A percentile compares a stretch with the other conserved stretches of the same genome.
These are phyloP conservation scores for Corythoichthys intestinalis DNA, from an alignment of 2,113 vertebrate species.

Conservation along the genomic window DNA sequence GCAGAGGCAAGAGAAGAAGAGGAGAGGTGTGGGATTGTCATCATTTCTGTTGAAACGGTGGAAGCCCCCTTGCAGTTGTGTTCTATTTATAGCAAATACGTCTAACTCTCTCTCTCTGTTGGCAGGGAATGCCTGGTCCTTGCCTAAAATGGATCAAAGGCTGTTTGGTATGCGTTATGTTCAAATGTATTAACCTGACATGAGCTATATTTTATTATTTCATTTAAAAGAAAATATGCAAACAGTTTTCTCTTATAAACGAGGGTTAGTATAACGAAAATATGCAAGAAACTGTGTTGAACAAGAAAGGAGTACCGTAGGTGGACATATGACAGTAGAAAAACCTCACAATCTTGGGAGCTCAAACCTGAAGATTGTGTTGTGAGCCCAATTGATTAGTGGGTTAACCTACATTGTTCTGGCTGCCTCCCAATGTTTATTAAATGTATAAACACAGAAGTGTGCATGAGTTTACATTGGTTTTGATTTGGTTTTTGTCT, in stretches of 20 bases:
- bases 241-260: neutral
- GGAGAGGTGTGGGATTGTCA: conserved; percentile 10
- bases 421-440: conserved; percentile 21
- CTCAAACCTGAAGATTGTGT: conserved; percentile 27
- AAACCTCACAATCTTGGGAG: conserved; percentile 14
- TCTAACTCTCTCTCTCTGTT: conserved; percentile 19
- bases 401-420: conserved; percentile 21
- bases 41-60: neutral
- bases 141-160: neutral
- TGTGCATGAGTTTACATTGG: neutral
- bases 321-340: conserved; percentile 13
- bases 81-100: conserved; percentile 28
- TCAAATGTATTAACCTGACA: neutral
- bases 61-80: conserved; percentile 18
- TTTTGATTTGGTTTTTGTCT: neutral
- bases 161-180: neutral
- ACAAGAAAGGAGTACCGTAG: neutral
- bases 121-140: conserved; percentile 2
- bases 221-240: neutral
- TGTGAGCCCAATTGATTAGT: conserved; percentile 46
- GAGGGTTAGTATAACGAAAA: neutral
- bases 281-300: neutral
- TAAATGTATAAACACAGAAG: conserved; percentile 17
- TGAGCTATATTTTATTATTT: neutral
- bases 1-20: conserved; percentile 13